phyloP scores from a whole-genome alignment of 2,888 invertebrate species.

The Itoplectis maculator region DNA sequence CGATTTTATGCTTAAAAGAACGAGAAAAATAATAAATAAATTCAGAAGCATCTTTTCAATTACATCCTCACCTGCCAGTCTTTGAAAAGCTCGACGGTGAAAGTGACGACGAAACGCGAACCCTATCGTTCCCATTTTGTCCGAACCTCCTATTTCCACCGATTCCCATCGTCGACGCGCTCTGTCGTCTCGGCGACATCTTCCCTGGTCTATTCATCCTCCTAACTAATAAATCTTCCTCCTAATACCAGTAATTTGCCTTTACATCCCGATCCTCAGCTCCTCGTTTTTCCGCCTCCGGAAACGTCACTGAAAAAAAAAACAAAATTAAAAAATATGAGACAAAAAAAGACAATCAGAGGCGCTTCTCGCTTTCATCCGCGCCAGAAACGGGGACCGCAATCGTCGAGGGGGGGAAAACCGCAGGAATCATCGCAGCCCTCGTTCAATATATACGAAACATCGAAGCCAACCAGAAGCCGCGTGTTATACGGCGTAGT shows the following conservation, averaged over 20 bases:
- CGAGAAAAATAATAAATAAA: background rate
- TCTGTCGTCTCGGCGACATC: constrained; percentile 42
- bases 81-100: constrained; percentile 52
- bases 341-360: background rate
- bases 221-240: background rate
- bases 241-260: constrained; percentile 10
- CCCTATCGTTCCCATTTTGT: constrained; percentile 46
- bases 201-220: background rate
- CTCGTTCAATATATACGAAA: constrained; percentile 22
- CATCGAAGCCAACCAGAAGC: constrained; percentile 4
- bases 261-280: background rate
- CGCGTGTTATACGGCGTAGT: background rate
- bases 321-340: background rate
- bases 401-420: constrained; percentile 49
- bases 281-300: background rate
- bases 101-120: constrained; percentile 49
- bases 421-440: constrained; percentile 46
- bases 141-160: constrained; percentile 30
- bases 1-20: background rate
- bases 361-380: constrained; percentile 47
- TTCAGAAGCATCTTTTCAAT: background rate
- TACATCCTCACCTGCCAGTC: constrained; percentile 27
- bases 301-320: background rate
- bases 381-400: constrained; percentile 40
- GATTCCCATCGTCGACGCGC: constrained; percentile 7